Evolutionary conservation across 2,113 vertebrate genomes (phyloP), one percentile per base, ranked within the genome.

Genomic region (Thamnaconus septentrionalis): DNA sequence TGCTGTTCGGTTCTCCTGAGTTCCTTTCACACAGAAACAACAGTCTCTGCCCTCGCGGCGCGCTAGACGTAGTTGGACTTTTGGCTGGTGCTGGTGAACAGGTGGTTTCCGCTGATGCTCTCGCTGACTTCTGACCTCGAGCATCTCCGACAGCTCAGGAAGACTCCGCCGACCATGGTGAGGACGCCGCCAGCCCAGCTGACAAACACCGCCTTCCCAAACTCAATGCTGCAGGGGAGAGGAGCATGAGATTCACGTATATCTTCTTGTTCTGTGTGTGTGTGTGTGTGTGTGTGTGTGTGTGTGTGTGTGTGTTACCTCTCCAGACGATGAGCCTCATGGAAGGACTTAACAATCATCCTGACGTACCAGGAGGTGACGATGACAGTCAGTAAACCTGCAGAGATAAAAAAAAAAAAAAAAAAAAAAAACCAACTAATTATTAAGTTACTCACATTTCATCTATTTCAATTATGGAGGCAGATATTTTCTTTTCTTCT

Each of bases 351-450:
- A 53, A 89, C 85, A 68, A 96, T 90, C 73, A 61, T 82, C 59
- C 93, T 88, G 63, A 93, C 95, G 0, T 93, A 98, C 95, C 94
- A 96, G 0, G 94, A 93, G 0, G 95, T 94, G 82, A 94, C 93
- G 59, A 91, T 83, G 78, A 98, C 53, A 0, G 91, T 81, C 79
- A 93, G 78, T 41, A 96, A 64, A 59, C 96, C 96, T 98, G 57
- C 65, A 73, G 1, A 66, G 52, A 55, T 18, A 56, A 70, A 1
- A n/a, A 4, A n/a, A 31, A 31, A 31, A 1, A 31, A 31, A 31
- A 31, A 31, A 31, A 31, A 31, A 31, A 31, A 31, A 31, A 1
- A 31, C 1, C 18, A 31, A 31, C 18, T 31, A 31, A 31, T 31
- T 31, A 31, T 31, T 31, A 31, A 31, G 18, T 31, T 31, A 31